Evolutionary conservation across 2,888 invertebrate species (phyloP).

Genomic region (Chrysolina americana): DNA sequence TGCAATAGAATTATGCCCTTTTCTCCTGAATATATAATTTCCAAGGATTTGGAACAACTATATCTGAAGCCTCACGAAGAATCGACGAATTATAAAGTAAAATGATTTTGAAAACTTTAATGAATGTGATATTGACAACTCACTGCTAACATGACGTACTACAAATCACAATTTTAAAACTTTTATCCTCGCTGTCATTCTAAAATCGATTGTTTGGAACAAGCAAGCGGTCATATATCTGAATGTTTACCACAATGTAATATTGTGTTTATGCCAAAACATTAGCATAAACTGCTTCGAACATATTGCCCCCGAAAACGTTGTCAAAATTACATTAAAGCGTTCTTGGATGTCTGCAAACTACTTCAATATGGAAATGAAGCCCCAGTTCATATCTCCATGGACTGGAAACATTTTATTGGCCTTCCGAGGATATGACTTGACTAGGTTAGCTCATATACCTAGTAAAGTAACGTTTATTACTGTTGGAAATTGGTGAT

Average conservation of each 20-base stretch:
- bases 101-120: no score
- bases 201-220: no score
- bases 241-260: conserved; percentile 42
- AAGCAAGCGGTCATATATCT: neutral
- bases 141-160: no score
- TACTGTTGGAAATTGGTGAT: neutral
- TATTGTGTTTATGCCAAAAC: conserved; percentile 39
- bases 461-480: neutral
- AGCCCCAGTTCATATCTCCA: conserved; percentile 44
- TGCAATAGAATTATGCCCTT: no score
- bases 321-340: conserved; percentile 45
- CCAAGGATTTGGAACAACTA: no score
- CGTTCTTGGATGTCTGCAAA: conserved; percentile 43
- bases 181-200: no score
- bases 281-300: conserved; percentile 47
- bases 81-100: no score
- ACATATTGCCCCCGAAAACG: conserved; percentile 44
- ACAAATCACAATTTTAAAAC: no score
- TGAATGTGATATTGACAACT: no score
- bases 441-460: conserved; percentile 9
- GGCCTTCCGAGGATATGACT: conserved; percentile 38
- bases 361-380: conserved; percentile 50
- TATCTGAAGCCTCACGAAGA: no score
- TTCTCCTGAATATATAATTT: no score
- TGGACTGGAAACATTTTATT: conserved; percentile 48